phyloP scores from a whole-genome alignment of 2,888 invertebrate species.

The Cryptus armator region DNA sequence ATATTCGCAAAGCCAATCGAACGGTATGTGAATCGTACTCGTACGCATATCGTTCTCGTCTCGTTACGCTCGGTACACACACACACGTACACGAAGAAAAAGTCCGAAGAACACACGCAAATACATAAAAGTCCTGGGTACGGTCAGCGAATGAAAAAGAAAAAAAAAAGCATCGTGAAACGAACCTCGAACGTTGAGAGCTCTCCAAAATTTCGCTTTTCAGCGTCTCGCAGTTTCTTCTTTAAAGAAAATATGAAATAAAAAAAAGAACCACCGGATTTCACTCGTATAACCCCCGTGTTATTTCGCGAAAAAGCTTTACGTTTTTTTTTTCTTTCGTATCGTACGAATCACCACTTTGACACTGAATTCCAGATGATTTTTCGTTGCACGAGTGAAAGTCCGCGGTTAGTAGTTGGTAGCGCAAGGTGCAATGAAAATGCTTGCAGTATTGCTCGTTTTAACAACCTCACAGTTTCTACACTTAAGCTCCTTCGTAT shows the following conservation, averaged over 20 bases:
- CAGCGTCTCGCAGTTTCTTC: conserved; percentile 2
- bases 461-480: background rate
- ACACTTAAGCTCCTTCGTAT: conserved; percentile 50
- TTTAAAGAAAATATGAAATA: background rate
- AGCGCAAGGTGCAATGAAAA: conserved; percentile 23
- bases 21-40: conserved; percentile 1
- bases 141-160: conserved; percentile 12
- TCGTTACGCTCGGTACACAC: conserved; percentile 12
- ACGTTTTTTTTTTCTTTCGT: background rate
- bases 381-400: conserved; percentile 32
- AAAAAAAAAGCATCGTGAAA: conserved; percentile 5
- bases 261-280: conserved; percentile 6
- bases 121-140: background rate
- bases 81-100: background rate
- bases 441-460: background rate
- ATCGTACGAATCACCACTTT: conserved; percentile 27
- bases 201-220: conserved; percentile 10
- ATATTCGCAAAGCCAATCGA: background rate
- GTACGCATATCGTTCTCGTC: background rate
- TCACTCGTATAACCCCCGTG: background rate
- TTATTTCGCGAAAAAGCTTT: background rate
- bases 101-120: background rate
- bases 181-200: conserved; percentile 24
- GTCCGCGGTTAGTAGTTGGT: background rate
- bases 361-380: conserved; percentile 41